Base-by-base conservation (phyloP, 1,140 invertebrate genomes). In the Lepidurus arcticus region DNA sequence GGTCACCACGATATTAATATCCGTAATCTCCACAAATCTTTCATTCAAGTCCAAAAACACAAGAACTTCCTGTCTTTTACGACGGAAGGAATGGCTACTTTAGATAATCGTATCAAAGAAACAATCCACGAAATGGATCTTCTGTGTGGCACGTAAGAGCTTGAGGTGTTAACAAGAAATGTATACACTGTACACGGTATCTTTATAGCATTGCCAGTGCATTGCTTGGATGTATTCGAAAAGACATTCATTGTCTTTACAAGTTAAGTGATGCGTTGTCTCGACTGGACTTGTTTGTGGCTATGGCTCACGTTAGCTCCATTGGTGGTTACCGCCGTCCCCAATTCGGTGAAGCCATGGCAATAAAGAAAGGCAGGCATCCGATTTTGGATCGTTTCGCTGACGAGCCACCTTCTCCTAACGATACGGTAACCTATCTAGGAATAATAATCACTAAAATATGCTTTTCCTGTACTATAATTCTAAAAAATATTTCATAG, bases 221-320 rank as follows among this genome's bases (percentile, higher is more conserved):
- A 76, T 81, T 88, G 34, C 78, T 88, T 9, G 81, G 79, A 73
- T 81, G 83, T 24, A 85, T 95, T 7, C 87, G 90, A 78, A 86
- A 90, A 74, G 87, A 92, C 76, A 91, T 95, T 82, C 86, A 89
- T 0, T 90, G 90, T 81, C 86, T 97, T 8, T 95, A 95, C 84
- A 90, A 90, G 82, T 83, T 97, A 24, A 92, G 91, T 79, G 93
- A 94, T 81, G 88, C 91, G 78, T 88, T 96, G 73, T 90, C 93
- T 16, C 90, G 92, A 81, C 81, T 96, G 44, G 95, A 97, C 82
- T 86, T 96, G 76, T 82, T 96, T 3, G 83, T 91, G 11, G 90
- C 91, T 1, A 87, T 96, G 78, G 90, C 94, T 43, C 87, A 91
- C 84, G 88, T 91, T 74, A 89, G 83, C 81, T 85, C 82, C 43